phyloP scores from a whole-genome alignment of 2,797 vertebrate species.

The Sphaeramia orbicularis region DNA sequence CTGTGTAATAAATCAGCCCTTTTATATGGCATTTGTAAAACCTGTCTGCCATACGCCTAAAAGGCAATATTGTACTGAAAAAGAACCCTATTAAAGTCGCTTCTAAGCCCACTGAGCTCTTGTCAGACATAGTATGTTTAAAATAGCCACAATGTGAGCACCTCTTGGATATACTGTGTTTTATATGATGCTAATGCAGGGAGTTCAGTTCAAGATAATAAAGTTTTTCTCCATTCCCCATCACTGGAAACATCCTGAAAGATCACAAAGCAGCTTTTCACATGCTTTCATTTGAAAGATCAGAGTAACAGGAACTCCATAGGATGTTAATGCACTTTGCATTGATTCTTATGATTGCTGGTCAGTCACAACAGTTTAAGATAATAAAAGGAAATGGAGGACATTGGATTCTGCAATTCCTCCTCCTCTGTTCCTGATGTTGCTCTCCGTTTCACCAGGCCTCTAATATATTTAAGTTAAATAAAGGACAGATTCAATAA shows the following conservation, averaged over 20 bases:
- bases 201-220: not conserved
- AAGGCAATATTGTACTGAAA: too few species aligned
- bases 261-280: not conserved
- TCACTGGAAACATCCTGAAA: not conserved
- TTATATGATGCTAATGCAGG: not conserved
- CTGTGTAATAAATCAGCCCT: not conserved
- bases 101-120: not conserved
- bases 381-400: conserved; percentile 38
- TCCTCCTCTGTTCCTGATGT: not conserved
- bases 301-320: conserved; percentile 27
- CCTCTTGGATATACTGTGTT: not conserved
- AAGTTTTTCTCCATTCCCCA: not conserved
- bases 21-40: not conserved
- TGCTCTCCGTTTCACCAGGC: not conserved
- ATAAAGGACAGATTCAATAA: not conserved
- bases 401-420: not conserved
- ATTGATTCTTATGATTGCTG: conserved; percentile 47
- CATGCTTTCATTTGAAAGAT: not conserved
- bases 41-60: too few species aligned
- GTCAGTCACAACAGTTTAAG: conserved; percentile 34
- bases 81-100: not conserved
- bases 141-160: not conserved
- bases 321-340: conserved; percentile 33
- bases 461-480: not conserved
- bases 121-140: too few species aligned